phyloP scores from a whole-genome alignment of 92 coral and sea anemone species.

The Diadumene lineata region DNA sequence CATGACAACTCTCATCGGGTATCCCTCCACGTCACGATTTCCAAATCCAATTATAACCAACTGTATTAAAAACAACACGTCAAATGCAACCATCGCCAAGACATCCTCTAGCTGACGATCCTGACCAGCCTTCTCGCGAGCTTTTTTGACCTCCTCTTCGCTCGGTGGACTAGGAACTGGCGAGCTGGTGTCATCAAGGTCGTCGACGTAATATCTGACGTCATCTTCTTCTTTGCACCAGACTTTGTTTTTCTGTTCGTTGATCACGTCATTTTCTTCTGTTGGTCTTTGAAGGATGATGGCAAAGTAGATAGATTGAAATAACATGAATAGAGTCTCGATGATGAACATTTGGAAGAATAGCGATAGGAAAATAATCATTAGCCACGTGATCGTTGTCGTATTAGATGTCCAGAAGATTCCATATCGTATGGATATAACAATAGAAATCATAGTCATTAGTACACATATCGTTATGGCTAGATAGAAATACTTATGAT shows the following conservation, averaged over 20 bases:
- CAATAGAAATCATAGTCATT: slow-evolving; percentile 30
- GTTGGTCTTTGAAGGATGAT: slow-evolving; percentile 40
- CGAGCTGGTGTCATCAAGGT: slow-evolving; percentile 44
- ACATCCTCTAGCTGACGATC: slow-evolving; percentile 69
- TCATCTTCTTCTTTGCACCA: slow-evolving; percentile 59
- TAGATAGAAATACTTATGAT: slow-evolving; percentile 1
- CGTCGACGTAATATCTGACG: slow-evolving; percentile 52
- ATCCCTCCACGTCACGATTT: slow-evolving; percentile 54
- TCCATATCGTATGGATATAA: slow-evolving; percentile 31
- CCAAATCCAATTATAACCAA: slow-evolving; percentile 57
- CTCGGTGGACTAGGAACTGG: slow-evolving; percentile 59
- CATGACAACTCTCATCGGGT: slow-evolving; percentile 42
- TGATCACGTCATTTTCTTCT: slow-evolving; percentile 52
- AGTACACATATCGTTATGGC: slow-evolving; percentile 39
- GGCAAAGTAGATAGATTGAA: slow-evolving; percentile 52
- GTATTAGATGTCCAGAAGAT: slow-evolving; percentile 38
- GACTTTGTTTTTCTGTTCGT: slow-evolving; percentile 50
- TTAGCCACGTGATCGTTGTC: slow-evolving; percentile 51
- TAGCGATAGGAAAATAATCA: slow-evolving; percentile 33
- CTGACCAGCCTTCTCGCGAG: slow-evolving; percentile 58
- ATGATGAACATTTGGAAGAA: slow-evolving; percentile 32
- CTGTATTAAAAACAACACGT: slow-evolving; percentile 46
- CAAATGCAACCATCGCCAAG: slow-evolving; percentile 53
- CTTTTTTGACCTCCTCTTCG: slow-evolving; percentile 37
- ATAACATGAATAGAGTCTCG: slow-evolving; percentile 41